These are phyloP conservation scores for Picus viridis DNA, from an alignment of 2,797 vertebrate species.

Conservation along the genomic window DNA sequence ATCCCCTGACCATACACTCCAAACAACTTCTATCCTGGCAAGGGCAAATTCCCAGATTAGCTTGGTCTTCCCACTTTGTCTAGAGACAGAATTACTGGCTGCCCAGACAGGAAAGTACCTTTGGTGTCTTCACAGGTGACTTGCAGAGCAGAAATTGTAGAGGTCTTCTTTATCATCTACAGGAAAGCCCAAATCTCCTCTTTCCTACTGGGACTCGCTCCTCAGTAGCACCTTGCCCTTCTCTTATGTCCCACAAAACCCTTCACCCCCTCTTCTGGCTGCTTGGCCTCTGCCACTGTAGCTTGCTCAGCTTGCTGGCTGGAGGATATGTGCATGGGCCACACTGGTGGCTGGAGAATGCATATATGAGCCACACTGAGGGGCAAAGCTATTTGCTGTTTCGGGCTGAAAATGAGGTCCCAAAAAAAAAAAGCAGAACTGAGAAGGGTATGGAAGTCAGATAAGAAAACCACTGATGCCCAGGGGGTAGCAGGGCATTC, in stretches of 20 bases:
- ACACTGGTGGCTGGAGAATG: not conserved
- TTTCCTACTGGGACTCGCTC: not conserved
- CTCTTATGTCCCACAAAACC: not conserved
- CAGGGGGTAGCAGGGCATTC: not conserved
- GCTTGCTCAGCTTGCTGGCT: not conserved
- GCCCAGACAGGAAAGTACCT: not conserved
- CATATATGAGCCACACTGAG: rapidly evolving
- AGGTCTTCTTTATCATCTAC: not conserved
- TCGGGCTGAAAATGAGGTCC: not conserved
- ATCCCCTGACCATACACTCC: not conserved
- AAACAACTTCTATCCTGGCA: not conserved
- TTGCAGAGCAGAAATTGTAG: not conserved
- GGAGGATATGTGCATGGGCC: not conserved
- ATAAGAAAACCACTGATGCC: not conserved
- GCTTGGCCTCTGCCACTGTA: not conserved
- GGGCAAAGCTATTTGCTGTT: not conserved
- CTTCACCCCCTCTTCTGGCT: not conserved
- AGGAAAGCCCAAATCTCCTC: not conserved
- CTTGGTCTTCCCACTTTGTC: not conserved
- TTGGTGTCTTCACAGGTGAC: not conserved
- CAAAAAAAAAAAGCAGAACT: not conserved
- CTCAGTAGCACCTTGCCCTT: not conserved
- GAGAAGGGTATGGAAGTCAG: not conserved
- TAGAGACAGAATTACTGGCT: not conserved
- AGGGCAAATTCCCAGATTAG: not conserved